A percentile compares a stretch with the other conserved stretches of the same genome.
phyloP scores from a whole-genome alignment of 2,888 invertebrate species.

The Aporophyla nigra region DNA sequence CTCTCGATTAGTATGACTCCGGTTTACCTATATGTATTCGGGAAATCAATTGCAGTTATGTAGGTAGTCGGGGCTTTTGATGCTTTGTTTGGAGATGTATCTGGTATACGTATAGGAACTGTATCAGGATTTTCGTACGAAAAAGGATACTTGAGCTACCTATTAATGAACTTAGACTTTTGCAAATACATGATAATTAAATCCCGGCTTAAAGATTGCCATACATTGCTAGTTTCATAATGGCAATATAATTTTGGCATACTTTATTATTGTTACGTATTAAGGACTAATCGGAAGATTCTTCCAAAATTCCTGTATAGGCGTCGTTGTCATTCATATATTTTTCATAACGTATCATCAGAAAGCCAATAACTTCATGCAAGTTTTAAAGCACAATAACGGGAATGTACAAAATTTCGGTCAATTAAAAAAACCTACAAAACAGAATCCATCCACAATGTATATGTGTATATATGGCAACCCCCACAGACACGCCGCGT shows the following conservation, averaged over 20 bases:
- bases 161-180: not conserved
- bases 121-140: not conserved
- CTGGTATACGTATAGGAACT: not conserved
- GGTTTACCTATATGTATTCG: constrained; percentile 66
- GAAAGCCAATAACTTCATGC: constrained; percentile 14
- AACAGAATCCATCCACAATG: constrained; percentile 47
- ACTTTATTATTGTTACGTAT: not conserved
- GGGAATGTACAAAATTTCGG: constrained; percentile 52
- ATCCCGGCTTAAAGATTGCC: not conserved
- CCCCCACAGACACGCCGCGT: constrained; percentile 23
- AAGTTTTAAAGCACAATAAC: constrained; percentile 39
- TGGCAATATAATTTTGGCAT: not conserved
- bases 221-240: not conserved
- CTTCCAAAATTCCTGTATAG: not conserved
- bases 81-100: constrained; percentile 11
- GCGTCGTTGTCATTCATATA: not conserved
- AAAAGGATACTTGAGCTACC: not conserved
- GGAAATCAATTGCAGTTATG: constrained; percentile 67
- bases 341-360: not conserved
- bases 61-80: constrained; percentile 33
- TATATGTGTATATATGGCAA: constrained; percentile 56
- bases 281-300: not conserved
- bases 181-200: too few relatives aligned
- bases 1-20: constrained; percentile 82
- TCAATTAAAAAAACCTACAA: constrained; percentile 65